These are phyloP conservation scores for Graptemys geographica DNA, from an alignment of 2,797 vertebrate genomes.

Conservation along the genomic window DNA sequence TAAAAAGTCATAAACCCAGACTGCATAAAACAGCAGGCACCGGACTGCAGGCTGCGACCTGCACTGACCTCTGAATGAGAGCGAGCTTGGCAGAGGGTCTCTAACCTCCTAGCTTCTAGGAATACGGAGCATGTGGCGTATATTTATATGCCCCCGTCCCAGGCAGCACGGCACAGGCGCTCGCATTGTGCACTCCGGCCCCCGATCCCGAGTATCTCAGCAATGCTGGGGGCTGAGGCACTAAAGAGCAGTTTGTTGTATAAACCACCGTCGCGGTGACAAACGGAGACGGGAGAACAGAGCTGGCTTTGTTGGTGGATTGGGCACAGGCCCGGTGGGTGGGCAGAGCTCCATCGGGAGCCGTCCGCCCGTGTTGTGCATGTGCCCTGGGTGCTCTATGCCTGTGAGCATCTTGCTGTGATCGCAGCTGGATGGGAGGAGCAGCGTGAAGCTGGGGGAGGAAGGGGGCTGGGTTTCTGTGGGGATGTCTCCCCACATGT, in stretches of 20 bases:
- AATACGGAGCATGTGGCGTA: background rate
- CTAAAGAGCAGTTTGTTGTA: constrained; percentile 24
- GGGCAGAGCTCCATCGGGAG: background rate
- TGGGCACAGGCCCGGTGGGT: rapidly evolving
- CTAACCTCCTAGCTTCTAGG: background rate
- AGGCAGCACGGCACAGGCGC: background rate
- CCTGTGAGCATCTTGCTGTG: background rate
- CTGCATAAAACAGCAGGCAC: background rate
- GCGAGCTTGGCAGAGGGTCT: background rate
- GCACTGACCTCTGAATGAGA: background rate
- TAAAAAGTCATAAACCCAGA: background rate
- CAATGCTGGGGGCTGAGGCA: rapidly evolving
- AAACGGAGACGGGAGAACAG: background rate
- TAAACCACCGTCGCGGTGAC: background rate
- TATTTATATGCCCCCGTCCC: background rate
- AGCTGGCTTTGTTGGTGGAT: constrained; percentile 34
- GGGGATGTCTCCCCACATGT: background rate
- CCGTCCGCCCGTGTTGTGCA: background rate
- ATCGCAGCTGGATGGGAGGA: background rate
- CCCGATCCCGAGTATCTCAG: background rate
- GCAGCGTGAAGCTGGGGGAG: background rate
- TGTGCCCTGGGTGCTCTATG: too few species aligned
- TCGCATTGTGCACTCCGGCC: background rate
- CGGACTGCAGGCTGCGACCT: background rate
- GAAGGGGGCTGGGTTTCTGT: background rate